These are phyloP conservation scores for Magallana gigas DNA, from an alignment of 1,140 invertebrate species.

Conservation along the genomic window DNA sequence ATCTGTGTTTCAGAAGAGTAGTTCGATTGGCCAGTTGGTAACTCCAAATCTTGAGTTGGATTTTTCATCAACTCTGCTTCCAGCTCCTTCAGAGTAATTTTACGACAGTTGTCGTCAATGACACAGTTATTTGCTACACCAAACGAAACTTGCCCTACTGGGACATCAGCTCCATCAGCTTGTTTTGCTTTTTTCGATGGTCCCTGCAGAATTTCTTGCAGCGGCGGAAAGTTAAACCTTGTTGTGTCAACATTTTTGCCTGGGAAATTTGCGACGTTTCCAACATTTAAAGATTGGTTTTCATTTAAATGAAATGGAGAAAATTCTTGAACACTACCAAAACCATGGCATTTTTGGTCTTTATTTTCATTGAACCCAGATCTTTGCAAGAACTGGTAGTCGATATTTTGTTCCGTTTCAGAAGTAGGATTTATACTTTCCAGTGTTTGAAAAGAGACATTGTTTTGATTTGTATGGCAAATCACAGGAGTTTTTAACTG, in stretches of 20 bases:
- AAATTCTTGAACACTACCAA: not conserved
- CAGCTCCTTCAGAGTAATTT: constrained; percentile 5
- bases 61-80: constrained; percentile 15
- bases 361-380: not conserved
- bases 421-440: not conserved
- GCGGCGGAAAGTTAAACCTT: not conserved
- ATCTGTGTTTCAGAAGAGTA: not conserved
- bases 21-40: too few species aligned
- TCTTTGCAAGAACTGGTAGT: not conserved
- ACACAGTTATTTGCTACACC: not conserved
- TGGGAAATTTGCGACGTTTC: not conserved
- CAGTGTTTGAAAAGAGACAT: not conserved
- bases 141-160: not conserved
- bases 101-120: not conserved
- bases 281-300: not conserved
- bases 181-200: not conserved
- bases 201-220: not conserved
- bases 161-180: not conserved
- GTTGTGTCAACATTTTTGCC: not conserved
- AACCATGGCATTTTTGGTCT: not conserved
- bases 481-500: not conserved
- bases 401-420: not conserved
- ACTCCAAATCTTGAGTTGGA: not conserved
- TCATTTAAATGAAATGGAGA: not conserved
- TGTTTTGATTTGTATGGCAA: not conserved